Percentiles rank a stretch among this genome's conserved stretches.
phyloP scores from a whole-genome alignment of 2,113 vertebrate species.

The Ophthalmolycus amberensis region DNA sequence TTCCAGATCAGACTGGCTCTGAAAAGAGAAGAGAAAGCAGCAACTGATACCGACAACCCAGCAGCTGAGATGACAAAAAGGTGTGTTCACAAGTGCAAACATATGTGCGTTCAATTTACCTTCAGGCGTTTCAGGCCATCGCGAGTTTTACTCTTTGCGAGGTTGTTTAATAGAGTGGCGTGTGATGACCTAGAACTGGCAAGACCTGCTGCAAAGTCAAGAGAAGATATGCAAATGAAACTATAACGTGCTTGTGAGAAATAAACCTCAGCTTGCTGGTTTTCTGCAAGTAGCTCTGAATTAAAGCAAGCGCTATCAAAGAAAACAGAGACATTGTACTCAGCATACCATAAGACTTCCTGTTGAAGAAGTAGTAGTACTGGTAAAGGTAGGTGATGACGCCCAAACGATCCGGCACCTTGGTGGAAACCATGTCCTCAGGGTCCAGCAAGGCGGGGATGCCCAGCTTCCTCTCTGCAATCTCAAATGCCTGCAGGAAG shows the following conservation, averaged over 20 bases:
- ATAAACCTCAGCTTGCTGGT: not conserved
- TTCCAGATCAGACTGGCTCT: conserved; percentile 46
- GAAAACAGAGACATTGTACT: not conserved
- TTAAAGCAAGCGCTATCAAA: not conserved
- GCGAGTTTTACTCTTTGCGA: conserved; percentile 42
- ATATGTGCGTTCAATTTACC: conserved; percentile 37
- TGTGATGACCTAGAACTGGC: conserved; percentile 69
- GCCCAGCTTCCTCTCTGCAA: conserved; percentile 90
- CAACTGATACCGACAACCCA: not conserved
- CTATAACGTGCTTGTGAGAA: not conserved
- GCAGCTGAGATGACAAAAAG: not conserved
- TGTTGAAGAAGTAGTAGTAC: conserved; percentile 88
- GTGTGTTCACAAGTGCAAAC: not conserved
- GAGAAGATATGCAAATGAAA: conserved; percentile 45
- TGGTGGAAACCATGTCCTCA: conserved; percentile 88
- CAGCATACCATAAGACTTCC: conserved; percentile 66
- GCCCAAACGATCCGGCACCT: conserved; percentile 87
- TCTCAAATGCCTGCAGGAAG: conserved; percentile 86
- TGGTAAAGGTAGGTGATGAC: conserved; percentile 91
- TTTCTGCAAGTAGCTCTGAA: not conserved
- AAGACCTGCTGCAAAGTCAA: conserved; percentile 77
- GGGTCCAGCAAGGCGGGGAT: conserved; percentile 90
- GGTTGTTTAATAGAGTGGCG: conserved; percentile 40
- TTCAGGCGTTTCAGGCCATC: conserved; percentile 17
- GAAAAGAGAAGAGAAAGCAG: conserved; percentile 43